Evolutionary conservation across 2,797 vertebrate species (phyloP).

Genomic region (Enteromius fasciolatus): DNA sequence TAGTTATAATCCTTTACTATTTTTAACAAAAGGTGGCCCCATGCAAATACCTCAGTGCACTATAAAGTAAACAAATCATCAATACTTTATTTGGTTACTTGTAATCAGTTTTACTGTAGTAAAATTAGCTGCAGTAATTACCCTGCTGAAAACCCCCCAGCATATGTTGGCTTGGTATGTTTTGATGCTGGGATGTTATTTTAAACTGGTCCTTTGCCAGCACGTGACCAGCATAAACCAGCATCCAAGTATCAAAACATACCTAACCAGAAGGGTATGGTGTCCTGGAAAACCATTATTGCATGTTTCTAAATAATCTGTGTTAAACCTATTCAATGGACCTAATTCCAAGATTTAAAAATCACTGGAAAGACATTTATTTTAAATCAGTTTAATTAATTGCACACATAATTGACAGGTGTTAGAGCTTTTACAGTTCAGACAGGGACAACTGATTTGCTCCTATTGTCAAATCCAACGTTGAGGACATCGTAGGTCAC

Average conservation of each 20-base stretch:
- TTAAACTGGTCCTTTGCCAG: not conserved
- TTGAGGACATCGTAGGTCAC: constrained; percentile 37
- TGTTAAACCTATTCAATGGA: not conserved
- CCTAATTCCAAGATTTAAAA: constrained; percentile 31
- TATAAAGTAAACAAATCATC: not conserved
- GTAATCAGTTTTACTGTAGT: not conserved
- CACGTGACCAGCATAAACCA: too few relatives aligned
- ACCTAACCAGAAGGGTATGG: too few relatives aligned
- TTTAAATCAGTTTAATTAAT: constrained; percentile 84
- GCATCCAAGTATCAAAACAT: too few relatives aligned
- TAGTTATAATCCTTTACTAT: not conserved
- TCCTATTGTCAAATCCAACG: constrained; percentile 33
- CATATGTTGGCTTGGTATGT: not conserved
- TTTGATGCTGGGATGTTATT: not conserved
- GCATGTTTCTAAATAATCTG: not conserved
- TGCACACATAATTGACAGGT: constrained; percentile 84
- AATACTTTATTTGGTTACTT: not conserved
- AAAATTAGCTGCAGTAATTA: not conserved
- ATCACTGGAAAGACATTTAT: constrained; percentile 67
- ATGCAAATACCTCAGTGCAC: not conserved
- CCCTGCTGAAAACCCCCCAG: not conserved
- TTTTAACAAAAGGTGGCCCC: not conserved
- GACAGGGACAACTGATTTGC: constrained; percentile 71
- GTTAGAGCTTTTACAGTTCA: constrained; percentile 76
- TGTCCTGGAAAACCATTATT: not conserved